Evolutionary conservation across 2,797 vertebrate species (phyloP), one percentile per base, ranked within the genome.

Genomic region (Ficedula albicollis): DNA sequence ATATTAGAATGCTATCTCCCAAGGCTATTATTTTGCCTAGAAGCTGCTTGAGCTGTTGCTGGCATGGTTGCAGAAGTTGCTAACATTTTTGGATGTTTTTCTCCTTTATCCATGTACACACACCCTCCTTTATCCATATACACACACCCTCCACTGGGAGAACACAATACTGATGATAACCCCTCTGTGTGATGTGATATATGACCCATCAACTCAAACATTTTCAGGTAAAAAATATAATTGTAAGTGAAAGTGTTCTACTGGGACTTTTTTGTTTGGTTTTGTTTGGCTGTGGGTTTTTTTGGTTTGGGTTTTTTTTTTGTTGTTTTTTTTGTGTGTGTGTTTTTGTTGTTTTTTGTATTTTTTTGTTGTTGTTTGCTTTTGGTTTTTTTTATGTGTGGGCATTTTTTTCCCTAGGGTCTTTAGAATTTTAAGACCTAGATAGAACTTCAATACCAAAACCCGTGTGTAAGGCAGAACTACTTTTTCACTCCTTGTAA

Each of bases 221-320:
- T 14, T 36, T 13, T 49, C 32, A 43, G 6, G 10, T 3, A 69
- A 46, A 81, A 44, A 32, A 29, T 1, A 4, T 2, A 54, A 41
- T 13, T 12, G 2, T 12, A 60, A 25, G 3, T 41, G 9, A 12
- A 72, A 66, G 10, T 67, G 7, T 34, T 64, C 14, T 78, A 6
- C 12, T 15, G 29, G 4, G 3, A 8, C 4, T 44, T 18, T 25
- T 1, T 70, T 55, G 5, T 19, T 85, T 2, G 0, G 4, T 54
- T 49, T 68, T 30, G 4, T 34, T 41, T 69, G 10, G 10, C 58
- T 41, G 1, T 21, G 26, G 7, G 14, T 10, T 49, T 26, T 51
- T 51, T 18, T 29, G 4, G 27, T 27, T 44, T 29, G 15, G 19
- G 9, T 17, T 38, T 22, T 34, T 10, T 16, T 63, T 30, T 19